These are phyloP conservation scores for Calonectris borealis DNA, from an alignment of 2,113 vertebrate genomes.

Conservation along the genomic window DNA sequence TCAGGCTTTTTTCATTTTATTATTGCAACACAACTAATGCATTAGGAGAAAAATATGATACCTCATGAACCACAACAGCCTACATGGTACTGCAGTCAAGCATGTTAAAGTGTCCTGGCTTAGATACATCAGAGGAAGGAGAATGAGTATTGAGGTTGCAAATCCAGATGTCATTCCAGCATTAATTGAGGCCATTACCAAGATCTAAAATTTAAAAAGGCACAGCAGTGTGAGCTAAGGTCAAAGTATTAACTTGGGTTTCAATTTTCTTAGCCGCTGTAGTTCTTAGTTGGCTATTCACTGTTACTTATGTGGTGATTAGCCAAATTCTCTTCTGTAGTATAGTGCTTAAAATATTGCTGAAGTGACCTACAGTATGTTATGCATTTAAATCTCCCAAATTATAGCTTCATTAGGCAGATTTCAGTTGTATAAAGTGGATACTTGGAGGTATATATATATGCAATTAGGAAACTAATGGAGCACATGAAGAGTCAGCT, in stretches of 20 bases:
- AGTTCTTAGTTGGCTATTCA: neutral
- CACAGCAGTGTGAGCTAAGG: neutral
- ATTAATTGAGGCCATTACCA: slow-evolving; percentile 28
- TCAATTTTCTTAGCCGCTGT: neutral
- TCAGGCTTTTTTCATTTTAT: neutral
- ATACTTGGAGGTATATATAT: neutral
- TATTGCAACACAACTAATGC: neutral
- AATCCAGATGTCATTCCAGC: slow-evolving; percentile 23
- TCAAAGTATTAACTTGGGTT: neutral
- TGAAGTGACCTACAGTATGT: neutral
- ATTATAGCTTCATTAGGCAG: neutral
- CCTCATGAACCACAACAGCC: neutral
- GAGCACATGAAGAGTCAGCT: neutral
- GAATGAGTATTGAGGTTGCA: neutral
- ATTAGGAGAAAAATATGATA: neutral
- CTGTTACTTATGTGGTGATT: neutral
- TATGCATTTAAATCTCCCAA: neutral
- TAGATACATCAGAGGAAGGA: neutral
- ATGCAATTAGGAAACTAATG: neutral
- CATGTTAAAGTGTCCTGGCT: neutral
- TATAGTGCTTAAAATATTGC: neutral
- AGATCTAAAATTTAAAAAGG: slow-evolving; percentile 10
- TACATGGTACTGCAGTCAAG: neutral
- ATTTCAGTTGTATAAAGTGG: neutral
- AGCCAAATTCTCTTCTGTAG: neutral